phyloP scores from a whole-genome alignment of 2,113 vertebrate genomes.

The Phocoena phocoena region DNA sequence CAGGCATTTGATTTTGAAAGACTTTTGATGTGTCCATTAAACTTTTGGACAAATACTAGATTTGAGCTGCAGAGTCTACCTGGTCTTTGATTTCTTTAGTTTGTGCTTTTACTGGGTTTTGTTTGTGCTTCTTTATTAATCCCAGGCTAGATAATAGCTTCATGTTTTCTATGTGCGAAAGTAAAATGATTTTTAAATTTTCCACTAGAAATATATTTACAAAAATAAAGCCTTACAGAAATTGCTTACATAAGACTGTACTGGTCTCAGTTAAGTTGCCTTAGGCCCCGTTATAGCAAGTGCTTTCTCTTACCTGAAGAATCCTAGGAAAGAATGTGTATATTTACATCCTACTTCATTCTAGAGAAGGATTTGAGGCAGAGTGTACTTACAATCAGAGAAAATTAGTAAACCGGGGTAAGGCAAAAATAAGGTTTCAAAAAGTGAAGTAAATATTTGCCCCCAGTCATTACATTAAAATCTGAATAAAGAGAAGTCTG shows the following conservation, averaged over 20 bases:
- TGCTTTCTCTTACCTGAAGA: constrained; percentile 40
- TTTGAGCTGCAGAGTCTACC: not conserved
- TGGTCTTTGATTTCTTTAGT: constrained; percentile 43
- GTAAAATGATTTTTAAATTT: constrained; percentile 45
- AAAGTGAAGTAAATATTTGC: constrained; percentile 29
- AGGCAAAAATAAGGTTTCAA: constrained; percentile 10
- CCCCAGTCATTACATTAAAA: not conserved
- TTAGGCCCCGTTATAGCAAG: not conserved
- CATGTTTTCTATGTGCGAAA: constrained; percentile 46
- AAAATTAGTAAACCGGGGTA: constrained; percentile 12
- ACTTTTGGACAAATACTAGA: constrained; percentile 23
- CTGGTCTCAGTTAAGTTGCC: constrained; percentile 36
- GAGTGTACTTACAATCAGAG: not conserved
- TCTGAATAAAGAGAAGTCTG: not conserved
- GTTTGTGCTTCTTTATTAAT: constrained; percentile 54
- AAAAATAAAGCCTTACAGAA: constrained; percentile 46
- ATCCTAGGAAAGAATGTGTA: not conserved
- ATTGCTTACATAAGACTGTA: constrained; percentile 34
- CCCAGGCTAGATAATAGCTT: not conserved
- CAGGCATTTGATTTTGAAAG: constrained; percentile 52
- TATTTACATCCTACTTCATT: constrained; percentile 17
- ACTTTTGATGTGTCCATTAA: constrained; percentile 32
- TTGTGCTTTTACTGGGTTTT: constrained; percentile 11
- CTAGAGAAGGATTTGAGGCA: constrained; percentile 4
- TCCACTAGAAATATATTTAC: constrained; percentile 47